Conservation (phyloP, 2,113 vertebrate species). For the Bubo blakistoni region DNA sequence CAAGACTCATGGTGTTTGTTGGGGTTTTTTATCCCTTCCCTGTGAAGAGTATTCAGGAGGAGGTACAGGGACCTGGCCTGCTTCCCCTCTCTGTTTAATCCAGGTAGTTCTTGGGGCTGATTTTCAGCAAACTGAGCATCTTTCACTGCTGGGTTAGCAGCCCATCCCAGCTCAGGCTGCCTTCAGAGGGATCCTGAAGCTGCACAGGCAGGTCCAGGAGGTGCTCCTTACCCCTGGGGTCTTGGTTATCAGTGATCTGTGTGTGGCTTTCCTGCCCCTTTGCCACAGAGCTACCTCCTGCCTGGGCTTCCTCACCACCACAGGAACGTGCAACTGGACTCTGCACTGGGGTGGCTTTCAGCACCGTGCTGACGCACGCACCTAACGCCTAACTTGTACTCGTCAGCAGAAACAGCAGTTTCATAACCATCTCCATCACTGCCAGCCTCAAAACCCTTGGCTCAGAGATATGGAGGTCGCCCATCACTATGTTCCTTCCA, state of each 20-base stretch:
- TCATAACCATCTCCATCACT: background rate
- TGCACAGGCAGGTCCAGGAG: background rate
- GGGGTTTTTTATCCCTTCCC: background rate
- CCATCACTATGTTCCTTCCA: fast-evolving
- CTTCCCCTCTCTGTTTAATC: background rate
- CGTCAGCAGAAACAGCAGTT: background rate
- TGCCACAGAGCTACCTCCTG: background rate
- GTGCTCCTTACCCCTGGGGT: background rate
- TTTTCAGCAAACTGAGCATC: background rate
- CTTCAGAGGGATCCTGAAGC: background rate
- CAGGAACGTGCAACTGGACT: background rate
- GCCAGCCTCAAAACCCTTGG: background rate
- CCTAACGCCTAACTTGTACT: background rate
- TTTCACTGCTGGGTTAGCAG: background rate
- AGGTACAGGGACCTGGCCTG: background rate
- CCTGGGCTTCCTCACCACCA: no score
- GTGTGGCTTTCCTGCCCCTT: background rate
- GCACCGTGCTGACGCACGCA: fast-evolving
- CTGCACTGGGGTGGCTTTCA: background rate
- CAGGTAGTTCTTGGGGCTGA: background rate
- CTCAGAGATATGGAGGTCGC: background rate
- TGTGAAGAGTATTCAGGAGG: background rate
- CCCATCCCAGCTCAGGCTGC: background rate
- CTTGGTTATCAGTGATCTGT: background rate
- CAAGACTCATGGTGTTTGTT: background rate